Percentiles rank a stretch among this genome's conserved stretches.
phyloP scores from a whole-genome alignment of 2,888 invertebrate genomes.

The Eupithecia subfuscata region DNA sequence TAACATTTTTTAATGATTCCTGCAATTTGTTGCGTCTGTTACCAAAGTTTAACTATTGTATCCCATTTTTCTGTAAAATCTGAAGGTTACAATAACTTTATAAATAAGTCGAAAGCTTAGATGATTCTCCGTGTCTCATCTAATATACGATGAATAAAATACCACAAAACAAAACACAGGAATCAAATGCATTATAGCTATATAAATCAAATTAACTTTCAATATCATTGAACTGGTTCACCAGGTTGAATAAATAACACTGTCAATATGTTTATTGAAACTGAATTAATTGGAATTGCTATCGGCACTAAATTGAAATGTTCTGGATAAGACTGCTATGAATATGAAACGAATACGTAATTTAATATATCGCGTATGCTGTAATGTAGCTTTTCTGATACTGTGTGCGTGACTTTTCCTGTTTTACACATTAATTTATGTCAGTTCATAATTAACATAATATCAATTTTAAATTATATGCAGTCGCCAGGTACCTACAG shows the following conservation, averaged over 20 bases:
- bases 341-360: conserved; percentile 67
- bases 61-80: background rate
- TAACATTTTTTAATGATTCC: background rate
- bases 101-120: background rate
- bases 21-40: background rate
- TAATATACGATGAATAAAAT: background rate
- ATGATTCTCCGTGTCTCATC: background rate
- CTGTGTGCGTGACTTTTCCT: conserved; percentile 21
- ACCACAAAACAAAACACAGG: background rate
- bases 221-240: conserved; percentile 21
- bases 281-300: conserved; percentile 48
- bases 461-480: conserved; percentile 1
- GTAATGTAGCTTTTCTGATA: conserved; percentile 14
- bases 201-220: conserved; percentile 30
- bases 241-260: conserved; percentile 31
- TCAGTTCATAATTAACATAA: background rate
- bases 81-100: background rate
- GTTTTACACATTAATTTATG: conserved; percentile 14
- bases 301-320: conserved; percentile 50
- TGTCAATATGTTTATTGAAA: conserved; percentile 45
- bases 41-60: background rate
- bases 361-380: conserved; percentile 44
- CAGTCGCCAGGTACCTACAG: background rate
- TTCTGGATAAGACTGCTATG: conserved; percentile 65
- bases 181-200: conserved; percentile 1